Percentiles rank a stretch among this genome's conserved stretches.
Evolutionary conservation across 2,113 vertebrate genomes (phyloP).

Genomic region (Gymnocephalus cernua): DNA sequence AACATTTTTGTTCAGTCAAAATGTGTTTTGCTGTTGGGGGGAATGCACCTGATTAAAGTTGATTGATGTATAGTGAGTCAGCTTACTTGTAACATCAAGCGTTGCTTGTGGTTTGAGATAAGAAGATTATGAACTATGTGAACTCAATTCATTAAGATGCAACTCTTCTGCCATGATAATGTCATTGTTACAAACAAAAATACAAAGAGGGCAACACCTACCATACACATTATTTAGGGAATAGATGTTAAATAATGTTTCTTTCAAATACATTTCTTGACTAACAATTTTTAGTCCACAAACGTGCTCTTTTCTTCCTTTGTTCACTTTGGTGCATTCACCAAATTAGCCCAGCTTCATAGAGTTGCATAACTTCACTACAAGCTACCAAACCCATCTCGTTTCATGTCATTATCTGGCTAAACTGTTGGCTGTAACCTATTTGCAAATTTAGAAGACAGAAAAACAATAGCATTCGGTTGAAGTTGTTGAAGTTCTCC

Average conservation of each 20-base stretch:
- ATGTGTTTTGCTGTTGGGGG: not conserved
- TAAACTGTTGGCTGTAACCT: not conserved
- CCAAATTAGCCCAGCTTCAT: not conserved
- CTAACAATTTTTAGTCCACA: not conserved
- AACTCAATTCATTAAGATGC: constrained; percentile 14
- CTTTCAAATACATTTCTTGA: not conserved
- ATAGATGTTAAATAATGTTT: not conserved
- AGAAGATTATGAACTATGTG: constrained; percentile 15
- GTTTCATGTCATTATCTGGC: not conserved
- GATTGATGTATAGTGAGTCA: not conserved
- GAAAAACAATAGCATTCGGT: not conserved
- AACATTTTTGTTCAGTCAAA: not conserved
- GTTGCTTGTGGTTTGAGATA: constrained; percentile 6
- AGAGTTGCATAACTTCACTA: not conserved
- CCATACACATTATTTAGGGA: not conserved
- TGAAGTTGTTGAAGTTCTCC: not conserved
- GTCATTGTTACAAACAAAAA: not conserved
- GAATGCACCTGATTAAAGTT: not conserved
- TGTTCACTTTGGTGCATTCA: not conserved
- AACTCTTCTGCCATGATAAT: not conserved
- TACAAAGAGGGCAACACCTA: not conserved
- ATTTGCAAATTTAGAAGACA: not conserved
- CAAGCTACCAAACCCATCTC: not conserved
- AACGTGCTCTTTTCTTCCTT: not conserved
- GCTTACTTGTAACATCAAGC: not conserved